Percentiles rank a stretch among this genome's conserved stretches.
These are phyloP conservation scores for Yponomeuta plumbellus DNA, from an alignment of 2,888 invertebrate species.

Conservation along the genomic window DNA sequence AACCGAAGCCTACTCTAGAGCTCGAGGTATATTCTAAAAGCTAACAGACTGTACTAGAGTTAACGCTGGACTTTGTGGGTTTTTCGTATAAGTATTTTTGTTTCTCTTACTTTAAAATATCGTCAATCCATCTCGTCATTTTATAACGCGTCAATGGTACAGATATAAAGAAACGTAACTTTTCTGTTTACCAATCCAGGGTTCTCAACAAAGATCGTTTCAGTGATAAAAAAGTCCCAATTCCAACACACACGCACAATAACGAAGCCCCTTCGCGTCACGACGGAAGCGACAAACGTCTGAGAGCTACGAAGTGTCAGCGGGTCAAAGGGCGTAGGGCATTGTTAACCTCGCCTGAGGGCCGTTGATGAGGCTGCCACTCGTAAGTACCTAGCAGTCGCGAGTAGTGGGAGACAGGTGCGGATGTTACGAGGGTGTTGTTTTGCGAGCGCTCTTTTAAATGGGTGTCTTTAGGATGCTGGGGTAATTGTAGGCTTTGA, in stretches of 20 bases:
- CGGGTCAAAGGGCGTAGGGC: constrained; percentile 67
- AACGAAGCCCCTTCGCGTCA: not conserved
- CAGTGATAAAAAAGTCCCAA: not conserved
- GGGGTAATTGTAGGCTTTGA: no score
- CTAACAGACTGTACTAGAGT: no score
- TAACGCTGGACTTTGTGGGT: no score
- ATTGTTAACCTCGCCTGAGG: constrained; percentile 56
- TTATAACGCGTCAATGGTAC: no score
- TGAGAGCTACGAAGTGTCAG: constrained; percentile 57
- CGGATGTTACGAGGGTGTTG: not conserved
- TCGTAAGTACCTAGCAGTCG: not conserved
- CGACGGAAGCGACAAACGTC: not conserved
- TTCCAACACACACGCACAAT: not conserved
- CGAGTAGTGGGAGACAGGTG: not conserved
- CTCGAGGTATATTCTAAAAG: no score
- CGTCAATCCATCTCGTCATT: no score
- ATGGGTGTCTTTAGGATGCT: no score
- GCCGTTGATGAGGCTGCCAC: constrained; percentile 13
- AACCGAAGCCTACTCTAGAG: no score
- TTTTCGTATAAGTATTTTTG: no score
- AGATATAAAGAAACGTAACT: no score
- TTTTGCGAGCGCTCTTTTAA: not conserved
- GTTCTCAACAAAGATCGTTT: not conserved
- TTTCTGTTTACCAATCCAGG: not conserved
- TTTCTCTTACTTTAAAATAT: no score